Conservation (phyloP, 2,797 vertebrate genomes). For the Acanthornis magna region DNA sequence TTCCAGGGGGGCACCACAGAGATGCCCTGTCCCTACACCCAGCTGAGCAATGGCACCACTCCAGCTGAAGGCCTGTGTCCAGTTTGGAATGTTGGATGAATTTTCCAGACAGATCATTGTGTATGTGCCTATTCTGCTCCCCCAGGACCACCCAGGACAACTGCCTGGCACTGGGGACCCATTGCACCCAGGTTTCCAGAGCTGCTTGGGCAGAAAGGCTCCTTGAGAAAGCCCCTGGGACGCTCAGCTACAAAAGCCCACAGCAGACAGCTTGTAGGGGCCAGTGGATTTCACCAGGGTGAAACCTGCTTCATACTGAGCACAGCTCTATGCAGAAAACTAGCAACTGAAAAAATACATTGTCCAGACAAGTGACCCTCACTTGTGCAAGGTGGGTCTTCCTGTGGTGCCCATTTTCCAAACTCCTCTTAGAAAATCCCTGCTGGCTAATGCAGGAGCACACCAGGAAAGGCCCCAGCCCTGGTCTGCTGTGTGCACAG, state of each 20-base stretch:
- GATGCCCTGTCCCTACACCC: not conserved
- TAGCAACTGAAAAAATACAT: not conserved
- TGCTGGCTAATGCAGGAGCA: not conserved
- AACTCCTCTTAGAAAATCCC: not conserved
- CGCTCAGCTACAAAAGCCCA: not conserved
- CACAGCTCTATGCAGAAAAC: not conserved
- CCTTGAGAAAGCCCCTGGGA: not conserved
- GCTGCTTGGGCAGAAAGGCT: not conserved
- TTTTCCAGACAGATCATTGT: not conserved
- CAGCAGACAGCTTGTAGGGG: not conserved
- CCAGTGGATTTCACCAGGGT: not conserved
- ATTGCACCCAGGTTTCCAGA: fast-evolving
- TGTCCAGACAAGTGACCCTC: not conserved
- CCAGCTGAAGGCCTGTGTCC: not conserved
- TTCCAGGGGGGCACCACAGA: not conserved
- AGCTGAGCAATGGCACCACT: not conserved
- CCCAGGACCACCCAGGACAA: not conserved
- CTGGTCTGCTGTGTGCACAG: not conserved
- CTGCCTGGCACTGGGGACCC: not conserved
- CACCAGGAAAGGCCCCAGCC: not conserved
- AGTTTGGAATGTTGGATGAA: not conserved
- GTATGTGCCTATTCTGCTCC: not conserved
- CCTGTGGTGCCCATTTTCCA: not conserved
- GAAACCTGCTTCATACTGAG: not conserved
- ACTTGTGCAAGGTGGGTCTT: not conserved